Conservation (phyloP, 92 coral and sea anemone genomes). For the Zoanthus sansibaricus region DNA sequence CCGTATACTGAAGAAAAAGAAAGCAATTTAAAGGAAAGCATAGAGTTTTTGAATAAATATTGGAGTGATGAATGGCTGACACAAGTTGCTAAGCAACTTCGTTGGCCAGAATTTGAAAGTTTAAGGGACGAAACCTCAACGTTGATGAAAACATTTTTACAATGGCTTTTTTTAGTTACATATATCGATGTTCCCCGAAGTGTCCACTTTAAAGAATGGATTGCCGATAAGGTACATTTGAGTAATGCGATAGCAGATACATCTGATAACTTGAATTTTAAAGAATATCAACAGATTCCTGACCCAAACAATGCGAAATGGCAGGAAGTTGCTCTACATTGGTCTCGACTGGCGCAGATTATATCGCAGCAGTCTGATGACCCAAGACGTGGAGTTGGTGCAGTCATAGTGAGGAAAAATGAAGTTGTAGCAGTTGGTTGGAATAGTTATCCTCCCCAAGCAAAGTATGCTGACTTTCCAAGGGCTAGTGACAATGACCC, state of each 20-base stretch:
- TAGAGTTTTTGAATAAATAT: constrained; percentile 45
- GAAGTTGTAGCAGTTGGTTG: constrained; percentile 83
- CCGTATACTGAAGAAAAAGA: constrained; percentile 60
- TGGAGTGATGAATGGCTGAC: constrained; percentile 67
- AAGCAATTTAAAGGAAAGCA: constrained; percentile 9
- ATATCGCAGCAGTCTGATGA: constrained; percentile 81
- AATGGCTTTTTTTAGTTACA: constrained; percentile 72
- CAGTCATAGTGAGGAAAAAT: constrained; percentile 69
- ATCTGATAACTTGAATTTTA: not conserved
- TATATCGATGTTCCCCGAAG: constrained; percentile 61
- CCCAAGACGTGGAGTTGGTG: constrained; percentile 90
- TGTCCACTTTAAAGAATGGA: constrained; percentile 53
- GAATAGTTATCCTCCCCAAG: constrained; percentile 81
- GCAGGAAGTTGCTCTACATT: constrained; percentile 79
- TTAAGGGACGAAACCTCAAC: constrained; percentile 27
- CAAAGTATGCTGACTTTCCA: constrained; percentile 87
- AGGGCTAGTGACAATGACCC: constrained; percentile 72
- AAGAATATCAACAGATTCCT: constrained; percentile 8
- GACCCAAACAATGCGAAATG: constrained; percentile 52
- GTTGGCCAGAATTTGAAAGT: constrained; percentile 73
- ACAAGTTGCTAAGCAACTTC: constrained; percentile 34
- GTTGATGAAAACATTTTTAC: constrained; percentile 44
- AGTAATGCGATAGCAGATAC: constrained; percentile 3
- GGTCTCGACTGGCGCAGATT: constrained; percentile 81
- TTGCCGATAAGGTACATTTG: constrained; percentile 4